A percentile compares a stretch with the other conserved stretches of the same genome.
Conservation (phyloP, 35 echinoderm and acorn worm species). For the Hemicentrotus pulcherrimus region DNA sequence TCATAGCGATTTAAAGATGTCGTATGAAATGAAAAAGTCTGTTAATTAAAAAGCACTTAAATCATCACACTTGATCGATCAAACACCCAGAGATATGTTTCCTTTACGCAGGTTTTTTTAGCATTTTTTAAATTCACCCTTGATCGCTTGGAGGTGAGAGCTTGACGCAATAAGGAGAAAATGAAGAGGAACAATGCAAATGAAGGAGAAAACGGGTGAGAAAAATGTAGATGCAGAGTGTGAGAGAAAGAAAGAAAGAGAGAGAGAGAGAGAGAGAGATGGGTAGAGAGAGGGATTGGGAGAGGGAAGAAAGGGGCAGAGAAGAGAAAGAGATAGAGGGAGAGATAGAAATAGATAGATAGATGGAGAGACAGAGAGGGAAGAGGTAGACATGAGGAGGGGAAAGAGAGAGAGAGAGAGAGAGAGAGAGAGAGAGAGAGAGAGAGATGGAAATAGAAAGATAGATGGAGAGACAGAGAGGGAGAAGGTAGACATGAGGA, state of each 20-base stretch:
- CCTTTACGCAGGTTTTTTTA: not conserved
- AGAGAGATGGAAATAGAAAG: no score
- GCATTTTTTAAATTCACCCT: not conserved
- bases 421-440: no score
- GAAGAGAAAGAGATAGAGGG: no score
- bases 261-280: no score
- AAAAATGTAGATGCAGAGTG: not conserved
- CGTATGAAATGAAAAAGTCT: not conserved
- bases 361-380: not conserved
- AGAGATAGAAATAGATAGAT: no score
- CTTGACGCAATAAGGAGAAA: no score
- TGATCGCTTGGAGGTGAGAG: not conserved
- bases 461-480: not conserved
- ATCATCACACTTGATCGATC: not conserved
- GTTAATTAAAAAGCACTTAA: not conserved
- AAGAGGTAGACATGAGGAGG: no score
- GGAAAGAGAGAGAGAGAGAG: no score
- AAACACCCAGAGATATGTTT: not conserved
- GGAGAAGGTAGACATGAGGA: not conserved
- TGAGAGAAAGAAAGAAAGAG: not conserved
- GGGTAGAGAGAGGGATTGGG: no score
- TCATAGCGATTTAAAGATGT: not conserved
- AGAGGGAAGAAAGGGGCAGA: no score
- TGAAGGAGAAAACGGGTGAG: not conserved
- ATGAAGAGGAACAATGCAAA: no score